A percentile compares a stretch with the other conserved stretches of the same genome.
These are phyloP conservation scores for Malaclemys terrapin DNA, from an alignment of 2,113 vertebrate species.

Conservation along the genomic window DNA sequence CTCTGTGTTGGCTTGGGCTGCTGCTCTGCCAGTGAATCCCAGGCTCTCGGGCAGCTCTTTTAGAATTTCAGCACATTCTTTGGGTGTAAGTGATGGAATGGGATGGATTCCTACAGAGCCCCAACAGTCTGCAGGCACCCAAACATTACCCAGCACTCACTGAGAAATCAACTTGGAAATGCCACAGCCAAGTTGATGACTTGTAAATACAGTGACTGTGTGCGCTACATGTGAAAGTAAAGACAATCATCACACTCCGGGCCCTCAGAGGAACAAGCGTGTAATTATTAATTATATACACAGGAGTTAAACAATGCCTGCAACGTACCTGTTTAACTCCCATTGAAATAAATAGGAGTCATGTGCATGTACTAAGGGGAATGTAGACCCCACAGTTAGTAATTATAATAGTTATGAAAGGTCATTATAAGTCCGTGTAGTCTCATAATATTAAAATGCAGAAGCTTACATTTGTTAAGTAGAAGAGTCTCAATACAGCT, in stretches of 20 bases:
- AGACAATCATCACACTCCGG: neutral
- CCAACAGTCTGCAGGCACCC: neutral
- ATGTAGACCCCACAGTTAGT: neutral
- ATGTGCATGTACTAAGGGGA: neutral
- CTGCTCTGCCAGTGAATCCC: neutral
- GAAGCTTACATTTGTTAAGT: conserved; percentile 20
- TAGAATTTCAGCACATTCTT: neutral
- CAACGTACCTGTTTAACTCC: conserved; percentile 8
- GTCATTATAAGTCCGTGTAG: conserved; percentile 53
- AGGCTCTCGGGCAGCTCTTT: neutral
- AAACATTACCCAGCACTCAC: neutral
- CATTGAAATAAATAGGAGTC: conserved; percentile 44
- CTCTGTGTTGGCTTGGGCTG: too few relatives aligned
- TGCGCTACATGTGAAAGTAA: conserved; percentile 30
- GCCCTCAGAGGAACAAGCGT: conserved; percentile 39
- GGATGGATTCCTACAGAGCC: neutral
- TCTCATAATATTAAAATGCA: conserved; percentile 50
- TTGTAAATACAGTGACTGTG: conserved; percentile 42
- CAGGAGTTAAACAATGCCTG: conserved; percentile 39
- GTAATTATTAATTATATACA: conserved; percentile 40
- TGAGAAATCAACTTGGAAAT: neutral
- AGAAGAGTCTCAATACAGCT: conserved; percentile 35
- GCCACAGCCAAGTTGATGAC: neutral
- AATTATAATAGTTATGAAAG: conserved; percentile 36
- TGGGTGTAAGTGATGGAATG: neutral